Evolutionary conservation across 2,888 invertebrate species (phyloP), one percentile per base, ranked within the genome.

Genomic region (Rhorus exstirpatorius): DNA sequence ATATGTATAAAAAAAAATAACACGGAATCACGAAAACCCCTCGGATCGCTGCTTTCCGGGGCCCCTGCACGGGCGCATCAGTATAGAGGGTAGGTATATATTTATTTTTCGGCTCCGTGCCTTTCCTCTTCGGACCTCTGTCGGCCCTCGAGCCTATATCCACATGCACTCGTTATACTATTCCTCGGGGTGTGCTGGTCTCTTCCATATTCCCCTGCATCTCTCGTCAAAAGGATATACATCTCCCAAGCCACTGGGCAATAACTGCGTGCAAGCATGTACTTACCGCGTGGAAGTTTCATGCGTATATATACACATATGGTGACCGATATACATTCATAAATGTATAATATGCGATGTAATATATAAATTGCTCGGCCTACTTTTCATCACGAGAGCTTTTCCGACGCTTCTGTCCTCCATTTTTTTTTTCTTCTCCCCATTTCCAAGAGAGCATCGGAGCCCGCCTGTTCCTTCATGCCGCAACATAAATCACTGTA

Each of bases 401-500:
- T 58, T 49, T 19, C 55, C 17, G 17, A 60, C 53, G 31, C 21
- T 31, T 19, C n/a, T 31, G 14, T 8, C 26, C 41, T n/a, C 19
- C 21, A 10, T 53, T 41, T 35, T 10, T 75, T 65, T 53, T 46
- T 51, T 41, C 24, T 49, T 46, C 12, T 38, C 1, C 70, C 35
- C 19, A 65, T 70, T 26, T 65, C 51, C 68, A 12, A 55, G 75
- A 60, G 58, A 58, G 51, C 51, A 19, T 41, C 12, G 24, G 35
- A 31, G 38, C 4, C 21, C 17, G 26, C 26, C 38, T 61, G 19
- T 26, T 51, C 58, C 14, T 21, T 14, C 67, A 46, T 21, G 65
- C 35, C 55, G 12, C 84, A 79, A 86, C 83, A 87, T 89, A 88
- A 89, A 89, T 88, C 89, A 86, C 84, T 85, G 84, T 84, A 84